Conservation (phyloP, 2,888 invertebrate species). For the Lagria hirta region DNA sequence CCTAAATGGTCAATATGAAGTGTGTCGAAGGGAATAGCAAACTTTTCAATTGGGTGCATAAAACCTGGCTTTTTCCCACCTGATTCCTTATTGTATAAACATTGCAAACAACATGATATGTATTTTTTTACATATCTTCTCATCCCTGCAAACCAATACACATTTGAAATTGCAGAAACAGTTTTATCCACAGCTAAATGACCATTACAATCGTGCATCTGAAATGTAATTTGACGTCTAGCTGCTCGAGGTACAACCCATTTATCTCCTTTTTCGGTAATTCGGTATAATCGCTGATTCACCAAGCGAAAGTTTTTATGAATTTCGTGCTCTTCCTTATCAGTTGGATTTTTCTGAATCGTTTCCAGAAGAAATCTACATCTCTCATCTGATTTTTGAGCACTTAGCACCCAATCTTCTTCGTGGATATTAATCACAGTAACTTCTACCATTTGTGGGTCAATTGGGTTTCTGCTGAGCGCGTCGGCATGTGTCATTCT, state of each 20-base stretch:
- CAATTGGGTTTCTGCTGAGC: constrained; percentile 28
- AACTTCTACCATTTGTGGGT: constrained; percentile 1
- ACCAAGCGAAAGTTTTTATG: constrained; percentile 13
- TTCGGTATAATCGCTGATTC: constrained; percentile 8
- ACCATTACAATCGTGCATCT: constrained; percentile 18
- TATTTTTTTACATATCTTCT: constrained; percentile 2
- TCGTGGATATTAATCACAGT: constrained; percentile 7
- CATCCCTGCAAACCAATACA: constrained; percentile 10
- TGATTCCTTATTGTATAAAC: constrained; percentile 2
- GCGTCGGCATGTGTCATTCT: constrained; percentile 39
- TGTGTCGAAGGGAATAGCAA: constrained; percentile 26
- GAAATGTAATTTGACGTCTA: constrained; percentile 13
- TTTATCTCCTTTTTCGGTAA: constrained; percentile 2
- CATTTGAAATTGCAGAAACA: neutral
- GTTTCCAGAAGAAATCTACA: constrained; percentile 1
- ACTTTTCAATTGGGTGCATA: constrained; percentile 30
- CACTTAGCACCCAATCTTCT: constrained; percentile 13
- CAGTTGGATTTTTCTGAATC: neutral
- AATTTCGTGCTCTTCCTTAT: too few relatives aligned
- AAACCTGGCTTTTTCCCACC: too few relatives aligned
- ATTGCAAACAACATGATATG: constrained; percentile 1
- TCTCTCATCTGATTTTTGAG: neutral
- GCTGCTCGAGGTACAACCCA: constrained; percentile 25
- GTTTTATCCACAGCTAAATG: constrained; percentile 23
- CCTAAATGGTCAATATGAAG: constrained; percentile 33